These are phyloP conservation scores for Hyles euphorbiae DNA, from an alignment of 1,140 invertebrate genomes.

Conservation along the genomic window DNA sequence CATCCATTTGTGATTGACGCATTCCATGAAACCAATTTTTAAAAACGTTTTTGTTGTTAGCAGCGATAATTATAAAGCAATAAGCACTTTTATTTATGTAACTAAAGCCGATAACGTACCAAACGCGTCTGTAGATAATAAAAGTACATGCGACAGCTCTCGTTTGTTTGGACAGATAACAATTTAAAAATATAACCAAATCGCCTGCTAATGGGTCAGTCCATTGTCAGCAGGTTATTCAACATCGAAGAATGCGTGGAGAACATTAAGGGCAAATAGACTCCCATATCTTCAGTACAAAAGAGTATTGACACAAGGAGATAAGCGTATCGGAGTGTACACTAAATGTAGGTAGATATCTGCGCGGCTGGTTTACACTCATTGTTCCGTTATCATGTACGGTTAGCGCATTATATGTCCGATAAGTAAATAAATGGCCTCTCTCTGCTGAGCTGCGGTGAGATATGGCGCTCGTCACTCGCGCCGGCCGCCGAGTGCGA, in stretches of 20 bases:
- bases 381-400: conserved; percentile 67
- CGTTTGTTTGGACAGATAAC: conserved; percentile 32
- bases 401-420: conserved; percentile 62
- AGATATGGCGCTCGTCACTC: conserved; percentile 4
- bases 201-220: conserved; percentile 51
- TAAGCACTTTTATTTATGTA: conserved; percentile 12
- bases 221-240: conserved; percentile 54
- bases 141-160: conserved; percentile 16
- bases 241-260: conserved; percentile 56
- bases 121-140: conserved; percentile 20
- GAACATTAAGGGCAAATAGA: conserved; percentile 67
- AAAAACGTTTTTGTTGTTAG: background rate
- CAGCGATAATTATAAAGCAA: conserved; percentile 4
- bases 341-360: conserved; percentile 58
- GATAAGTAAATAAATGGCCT: conserved; percentile 64
- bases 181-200: conserved; percentile 33
- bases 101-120: conserved; percentile 26
- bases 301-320: conserved; percentile 68
- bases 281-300: conserved; percentile 67
- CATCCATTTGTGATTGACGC: too few relatives aligned
- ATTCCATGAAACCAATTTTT: too few relatives aligned
- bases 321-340: conserved; percentile 65
- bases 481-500: background rate
- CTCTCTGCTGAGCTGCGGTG: conserved; percentile 9
- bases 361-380: conserved; percentile 52